These are phyloP conservation scores for Rhinichthys klamathensis DNA, from an alignment of 2,113 vertebrate species.

Conservation along the genomic window DNA sequence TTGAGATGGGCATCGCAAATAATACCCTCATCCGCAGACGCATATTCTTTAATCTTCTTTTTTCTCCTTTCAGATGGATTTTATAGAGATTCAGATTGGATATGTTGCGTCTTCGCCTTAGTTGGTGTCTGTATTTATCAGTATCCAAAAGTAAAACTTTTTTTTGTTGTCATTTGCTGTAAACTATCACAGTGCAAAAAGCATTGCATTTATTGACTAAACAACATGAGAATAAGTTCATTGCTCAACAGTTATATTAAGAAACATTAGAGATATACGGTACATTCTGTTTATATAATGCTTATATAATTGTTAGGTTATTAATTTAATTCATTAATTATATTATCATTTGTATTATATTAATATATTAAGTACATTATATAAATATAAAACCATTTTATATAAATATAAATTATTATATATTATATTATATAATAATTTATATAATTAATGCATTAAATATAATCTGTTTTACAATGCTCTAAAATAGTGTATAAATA, in stretches of 20 bases:
- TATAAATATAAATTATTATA: no score
- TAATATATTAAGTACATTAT: no score
- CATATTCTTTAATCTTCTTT: slow-evolving; percentile 5
- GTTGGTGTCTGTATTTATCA: neutral
- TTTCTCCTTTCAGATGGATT: neutral
- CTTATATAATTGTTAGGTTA: no score
- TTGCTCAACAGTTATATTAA: neutral
- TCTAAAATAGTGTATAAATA: no score
- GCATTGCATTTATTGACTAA: neutral
- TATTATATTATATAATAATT: no score
- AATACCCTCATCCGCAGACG: neutral
- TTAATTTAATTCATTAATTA: no score
- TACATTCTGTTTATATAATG: no score
- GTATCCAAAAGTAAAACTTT: neutral
- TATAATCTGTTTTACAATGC: no score
- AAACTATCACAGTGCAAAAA: neutral
- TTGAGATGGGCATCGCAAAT: neutral
- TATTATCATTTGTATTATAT: no score
- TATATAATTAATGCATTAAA: no score
- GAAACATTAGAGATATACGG: neutral
- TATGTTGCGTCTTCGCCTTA: neutral
- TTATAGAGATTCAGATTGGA: neutral
- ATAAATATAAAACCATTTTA: no score
- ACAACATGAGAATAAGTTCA: neutral
- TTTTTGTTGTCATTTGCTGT: neutral